These are phyloP conservation scores for Drosophila dunni DNA, from an alignment of 1,140 invertebrate species.

Conservation along the genomic window DNA sequence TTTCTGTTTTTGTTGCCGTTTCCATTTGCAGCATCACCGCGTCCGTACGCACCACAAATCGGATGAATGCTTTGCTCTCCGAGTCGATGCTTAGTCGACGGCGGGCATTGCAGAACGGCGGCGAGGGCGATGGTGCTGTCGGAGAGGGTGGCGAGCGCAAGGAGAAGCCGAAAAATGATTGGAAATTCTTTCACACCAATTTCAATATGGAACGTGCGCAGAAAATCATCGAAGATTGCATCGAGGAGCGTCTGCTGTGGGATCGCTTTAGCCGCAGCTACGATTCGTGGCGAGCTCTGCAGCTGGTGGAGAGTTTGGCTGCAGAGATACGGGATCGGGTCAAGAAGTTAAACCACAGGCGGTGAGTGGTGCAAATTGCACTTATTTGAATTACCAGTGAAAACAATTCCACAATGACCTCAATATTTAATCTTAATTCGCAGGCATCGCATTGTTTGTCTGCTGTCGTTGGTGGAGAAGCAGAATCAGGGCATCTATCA, in stretches of 20 bases:
- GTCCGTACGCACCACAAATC: slow-evolving; percentile 82
- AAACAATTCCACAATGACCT: slow-evolving; percentile 11
- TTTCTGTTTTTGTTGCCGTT: slow-evolving; percentile 36
- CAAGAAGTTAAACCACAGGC: slow-evolving; percentile 77
- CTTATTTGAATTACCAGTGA: background rate
- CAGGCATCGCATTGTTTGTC: slow-evolving; percentile 80
- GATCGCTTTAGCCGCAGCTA: slow-evolving; percentile 82
- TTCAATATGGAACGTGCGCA: slow-evolving; percentile 82
- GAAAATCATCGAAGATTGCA: slow-evolving; percentile 79
- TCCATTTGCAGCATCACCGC: slow-evolving; percentile 71
- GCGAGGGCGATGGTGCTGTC: slow-evolving; percentile 29
- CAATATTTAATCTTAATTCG: slow-evolving; percentile 1
- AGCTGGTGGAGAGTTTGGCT: slow-evolving; percentile 73
- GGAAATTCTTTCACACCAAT: slow-evolving; percentile 82
- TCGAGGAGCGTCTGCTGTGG: slow-evolving; percentile 81
- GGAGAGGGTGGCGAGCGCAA: slow-evolving; percentile 42
- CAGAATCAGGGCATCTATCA: slow-evolving; percentile 79
- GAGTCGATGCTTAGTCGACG: slow-evolving; percentile 77
- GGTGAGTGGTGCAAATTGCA: slow-evolving; percentile 53
- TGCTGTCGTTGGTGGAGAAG: slow-evolving; percentile 80
- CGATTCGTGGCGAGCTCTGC: slow-evolving; percentile 80
- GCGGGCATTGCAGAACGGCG: slow-evolving; percentile 56
- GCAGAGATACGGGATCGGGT: slow-evolving; percentile 78
- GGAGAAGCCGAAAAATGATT: slow-evolving; percentile 77
- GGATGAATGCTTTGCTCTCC: slow-evolving; percentile 81